These are phyloP conservation scores for Periphyllus acericola DNA, from an alignment of 2,888 invertebrate species.

Conservation along the genomic window DNA sequence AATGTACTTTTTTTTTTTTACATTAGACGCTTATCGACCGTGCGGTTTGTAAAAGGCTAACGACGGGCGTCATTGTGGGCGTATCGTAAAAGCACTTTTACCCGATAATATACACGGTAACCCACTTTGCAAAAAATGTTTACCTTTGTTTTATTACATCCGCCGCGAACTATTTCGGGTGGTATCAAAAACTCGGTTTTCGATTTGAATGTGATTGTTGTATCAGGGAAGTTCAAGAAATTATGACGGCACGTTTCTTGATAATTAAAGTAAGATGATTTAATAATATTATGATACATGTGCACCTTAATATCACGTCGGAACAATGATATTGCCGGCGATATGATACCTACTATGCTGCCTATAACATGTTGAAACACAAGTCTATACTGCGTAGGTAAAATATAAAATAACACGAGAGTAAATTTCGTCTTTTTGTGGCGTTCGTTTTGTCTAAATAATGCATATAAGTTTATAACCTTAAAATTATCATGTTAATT, in stretches of 20 bases:
- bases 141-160: constrained; percentile 27
- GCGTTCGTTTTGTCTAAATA: neutral
- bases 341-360: neutral
- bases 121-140: constrained; percentile 54
- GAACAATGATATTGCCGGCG: neutral
- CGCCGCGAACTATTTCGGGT: constrained; percentile 21
- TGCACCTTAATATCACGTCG: neutral
- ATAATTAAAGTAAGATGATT: neutral
- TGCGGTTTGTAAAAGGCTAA: constrained; percentile 53
- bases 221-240: neutral
- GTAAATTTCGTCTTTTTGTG: neutral
- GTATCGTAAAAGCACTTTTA: constrained; percentile 54
- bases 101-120: constrained; percentile 42
- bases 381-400: neutral
- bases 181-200: neutral
- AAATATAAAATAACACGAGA: neutral
- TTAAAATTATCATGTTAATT: neutral
- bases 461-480: neutral
- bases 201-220: neutral
- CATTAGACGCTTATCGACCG: constrained; percentile 56
- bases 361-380: too few species aligned
- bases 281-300: neutral
- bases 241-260: neutral
- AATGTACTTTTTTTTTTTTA: constrained; percentile 20
- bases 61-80: constrained; percentile 59